Conservation (phyloP, 1,140 invertebrate species). For the Melanaphis sacchari region DNA sequence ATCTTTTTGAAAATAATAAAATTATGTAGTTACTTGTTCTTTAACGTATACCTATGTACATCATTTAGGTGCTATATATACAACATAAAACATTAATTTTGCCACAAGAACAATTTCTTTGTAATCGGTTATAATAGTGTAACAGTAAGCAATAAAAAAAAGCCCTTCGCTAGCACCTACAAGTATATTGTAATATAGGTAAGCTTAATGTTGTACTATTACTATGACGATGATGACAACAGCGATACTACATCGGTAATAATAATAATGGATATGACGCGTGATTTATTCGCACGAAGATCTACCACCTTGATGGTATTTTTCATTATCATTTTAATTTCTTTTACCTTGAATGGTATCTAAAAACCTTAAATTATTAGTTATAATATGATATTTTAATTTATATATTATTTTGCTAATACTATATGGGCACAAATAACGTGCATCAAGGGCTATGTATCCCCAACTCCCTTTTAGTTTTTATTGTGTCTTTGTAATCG, state of each 20-base stretch:
- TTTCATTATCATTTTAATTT: slow-evolving; percentile 1
- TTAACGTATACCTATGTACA: not conserved
- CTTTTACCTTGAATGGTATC: not conserved
- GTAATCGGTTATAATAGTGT: not conserved
- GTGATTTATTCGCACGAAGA: not conserved
- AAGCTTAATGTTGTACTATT: not conserved
- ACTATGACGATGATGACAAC: not conserved
- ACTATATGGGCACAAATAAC: not conserved
- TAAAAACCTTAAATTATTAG: not conserved
- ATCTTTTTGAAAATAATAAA: not conserved
- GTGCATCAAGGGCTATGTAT: not conserved
- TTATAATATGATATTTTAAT: not conserved
- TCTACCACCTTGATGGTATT: not conserved
- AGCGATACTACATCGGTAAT: not conserved
- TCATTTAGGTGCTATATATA: not conserved
- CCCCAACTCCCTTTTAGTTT: not conserved
- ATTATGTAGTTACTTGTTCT: not conserved
- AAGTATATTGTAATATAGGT: not conserved
- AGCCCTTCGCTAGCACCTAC: not conserved
- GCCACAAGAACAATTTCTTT: not conserved
- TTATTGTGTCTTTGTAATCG: not conserved
- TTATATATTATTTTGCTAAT: not conserved
- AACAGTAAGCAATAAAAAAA: not conserved
- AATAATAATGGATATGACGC: slow-evolving; percentile 6
- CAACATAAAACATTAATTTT: not conserved